phyloP scores from a whole-genome alignment of 2,113 vertebrate species.

The Telmatochromis brichardi region DNA sequence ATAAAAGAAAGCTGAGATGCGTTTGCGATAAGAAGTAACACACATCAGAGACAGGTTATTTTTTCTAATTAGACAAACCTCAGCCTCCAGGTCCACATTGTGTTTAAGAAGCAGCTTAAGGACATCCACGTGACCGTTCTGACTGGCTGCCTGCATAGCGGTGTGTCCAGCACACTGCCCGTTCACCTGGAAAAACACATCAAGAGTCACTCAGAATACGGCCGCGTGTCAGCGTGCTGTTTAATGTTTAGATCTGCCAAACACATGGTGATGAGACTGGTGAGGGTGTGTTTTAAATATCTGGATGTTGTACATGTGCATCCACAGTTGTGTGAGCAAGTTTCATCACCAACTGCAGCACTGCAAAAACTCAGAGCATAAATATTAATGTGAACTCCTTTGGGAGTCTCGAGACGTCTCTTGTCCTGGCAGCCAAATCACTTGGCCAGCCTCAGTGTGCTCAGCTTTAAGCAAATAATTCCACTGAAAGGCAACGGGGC shows the following conservation, averaged over 20 bases:
- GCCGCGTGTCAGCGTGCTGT: neutral
- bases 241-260: neutral
- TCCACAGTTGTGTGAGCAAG: constrained; percentile 19
- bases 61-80: constrained; percentile 72
- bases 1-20: neutral
- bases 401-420: constrained; percentile 69
- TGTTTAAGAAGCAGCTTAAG: constrained; percentile 96
- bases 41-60: neutral
- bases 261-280: neutral
- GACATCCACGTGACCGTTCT: constrained; percentile 97
- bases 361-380: constrained; percentile 65
- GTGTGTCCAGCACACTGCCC: constrained; percentile 98
- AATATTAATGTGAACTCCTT: constrained; percentile 70
- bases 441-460: constrained; percentile 59
- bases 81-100: constrained; percentile 96
- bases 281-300: neutral
- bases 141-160: constrained; percentile 98
- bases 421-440: constrained; percentile 66
- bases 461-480: constrained; percentile 70
- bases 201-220: neutral
- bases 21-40: neutral
- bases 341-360: constrained; percentile 66
- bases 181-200: constrained; percentile 81
- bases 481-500: constrained; percentile 63
- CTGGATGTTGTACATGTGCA: neutral